Evolutionary conservation across 2,113 vertebrate species (phyloP).

Genomic region (Neomonachus schauinslandi): DNA sequence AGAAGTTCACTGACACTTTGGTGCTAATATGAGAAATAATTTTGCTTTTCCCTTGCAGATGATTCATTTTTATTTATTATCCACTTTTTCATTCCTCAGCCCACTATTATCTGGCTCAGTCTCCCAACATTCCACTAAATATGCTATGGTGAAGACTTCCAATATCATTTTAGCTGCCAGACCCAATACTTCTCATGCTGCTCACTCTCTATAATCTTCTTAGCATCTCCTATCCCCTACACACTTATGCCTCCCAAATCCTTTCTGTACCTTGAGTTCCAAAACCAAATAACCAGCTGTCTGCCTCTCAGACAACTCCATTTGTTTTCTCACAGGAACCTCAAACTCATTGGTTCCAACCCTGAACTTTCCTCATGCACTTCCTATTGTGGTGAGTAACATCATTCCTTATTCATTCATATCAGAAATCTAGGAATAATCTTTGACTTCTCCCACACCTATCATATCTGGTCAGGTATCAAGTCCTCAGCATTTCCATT

Average conservation of each 20-base stretch:
- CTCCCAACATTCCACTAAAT: constrained; percentile 19
- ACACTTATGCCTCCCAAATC: not conserved
- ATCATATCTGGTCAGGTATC: not conserved
- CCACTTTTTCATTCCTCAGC: not conserved
- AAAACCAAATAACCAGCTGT: constrained; percentile 24
- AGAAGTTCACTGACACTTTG: constrained; percentile 5
- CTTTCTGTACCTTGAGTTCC: constrained; percentile 5
- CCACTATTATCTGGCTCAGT: not conserved
- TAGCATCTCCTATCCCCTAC: not conserved
- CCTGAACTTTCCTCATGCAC: not conserved
- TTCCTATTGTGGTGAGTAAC: not conserved
- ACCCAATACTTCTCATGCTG: not conserved
- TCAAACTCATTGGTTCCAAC: not conserved
- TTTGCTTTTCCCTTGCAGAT: constrained; percentile 21
- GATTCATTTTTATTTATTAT: constrained; percentile 42
- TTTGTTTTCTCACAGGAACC: not conserved
- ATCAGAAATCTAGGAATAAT: constrained; percentile 22
- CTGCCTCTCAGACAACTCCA: not conserved
- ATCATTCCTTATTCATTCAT: not conserved
- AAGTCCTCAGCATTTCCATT: not conserved
- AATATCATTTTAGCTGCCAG: not conserved
- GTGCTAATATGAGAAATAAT: constrained; percentile 11
- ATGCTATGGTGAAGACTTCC: not conserved
- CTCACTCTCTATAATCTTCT: not conserved
- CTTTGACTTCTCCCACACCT: not conserved